Percentiles rank a stretch among this genome's conserved stretches.
These are phyloP conservation scores for Clivina fossor DNA, from an alignment of 2,888 invertebrate species.

Conservation along the genomic window DNA sequence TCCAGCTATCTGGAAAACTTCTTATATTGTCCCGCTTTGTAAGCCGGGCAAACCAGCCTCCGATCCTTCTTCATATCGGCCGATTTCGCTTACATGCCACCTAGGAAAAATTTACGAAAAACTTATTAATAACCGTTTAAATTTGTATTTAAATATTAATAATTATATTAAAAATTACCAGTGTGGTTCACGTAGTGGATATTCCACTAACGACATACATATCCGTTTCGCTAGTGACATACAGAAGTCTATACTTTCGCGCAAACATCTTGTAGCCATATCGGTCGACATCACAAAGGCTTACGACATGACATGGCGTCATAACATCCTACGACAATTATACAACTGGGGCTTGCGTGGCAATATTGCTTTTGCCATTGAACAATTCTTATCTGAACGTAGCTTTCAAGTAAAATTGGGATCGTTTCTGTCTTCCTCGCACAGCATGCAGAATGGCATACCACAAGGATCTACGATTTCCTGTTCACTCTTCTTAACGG, in stretches of 20 bases:
- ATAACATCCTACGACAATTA: background rate
- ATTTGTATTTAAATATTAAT: background rate
- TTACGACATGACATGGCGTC: conserved; percentile 2
- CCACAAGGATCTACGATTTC: background rate
- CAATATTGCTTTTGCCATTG: no score
- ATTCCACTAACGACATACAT: background rate
- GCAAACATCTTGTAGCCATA: background rate
- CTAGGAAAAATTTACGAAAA: conserved; percentile 2
- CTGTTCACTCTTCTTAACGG: background rate
- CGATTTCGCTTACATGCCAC: conserved; percentile 4
- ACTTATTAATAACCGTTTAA: conserved; percentile 2
- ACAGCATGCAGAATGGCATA: background rate
- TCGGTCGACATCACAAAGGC: background rate
- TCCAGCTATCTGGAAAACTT: no score
- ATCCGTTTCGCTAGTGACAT: background rate
- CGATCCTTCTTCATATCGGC: background rate
- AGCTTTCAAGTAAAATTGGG: background rate
- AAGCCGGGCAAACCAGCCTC: background rate
- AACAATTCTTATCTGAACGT: background rate
- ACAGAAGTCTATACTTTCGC: background rate
- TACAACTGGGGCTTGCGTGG: conserved; percentile 1
- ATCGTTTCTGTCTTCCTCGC: background rate
- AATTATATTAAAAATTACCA: background rate
- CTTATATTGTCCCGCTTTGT: background rate
- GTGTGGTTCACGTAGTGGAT: background rate